A percentile compares a stretch with the other conserved stretches of the same genome.
phyloP scores from a whole-genome alignment of 30 jellyfish, hydroid and myxozoan genomes.

The Sanderia malayensis region DNA sequence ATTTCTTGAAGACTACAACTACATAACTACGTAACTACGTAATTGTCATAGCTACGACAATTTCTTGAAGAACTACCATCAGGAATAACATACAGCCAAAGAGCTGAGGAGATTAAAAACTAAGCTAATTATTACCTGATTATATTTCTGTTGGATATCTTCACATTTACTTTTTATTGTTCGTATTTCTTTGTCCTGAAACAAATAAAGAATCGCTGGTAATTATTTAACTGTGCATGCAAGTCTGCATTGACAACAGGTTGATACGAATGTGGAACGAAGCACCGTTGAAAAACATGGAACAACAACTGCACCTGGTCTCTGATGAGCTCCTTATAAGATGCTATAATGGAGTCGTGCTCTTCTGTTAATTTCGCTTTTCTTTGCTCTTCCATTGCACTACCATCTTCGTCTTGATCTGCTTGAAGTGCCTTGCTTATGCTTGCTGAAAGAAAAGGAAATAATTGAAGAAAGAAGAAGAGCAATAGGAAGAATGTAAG shows the following conservation, averaged over 20 bases:
- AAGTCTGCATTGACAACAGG: no score
- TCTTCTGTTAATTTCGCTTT: conserved; percentile 69
- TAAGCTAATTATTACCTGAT: conserved; percentile 32
- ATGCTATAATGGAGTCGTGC: conserved; percentile 72
- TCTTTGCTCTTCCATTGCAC: conserved; percentile 54
- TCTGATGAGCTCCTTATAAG: conserved; percentile 78
- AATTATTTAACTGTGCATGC: no score
- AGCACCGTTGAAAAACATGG: no score
- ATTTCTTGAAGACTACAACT: no score
- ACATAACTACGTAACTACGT: no score
- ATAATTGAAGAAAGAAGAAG: neutral
- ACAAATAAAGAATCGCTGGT: no score
- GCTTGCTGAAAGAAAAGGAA: conserved; percentile 57
- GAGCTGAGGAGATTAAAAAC: no score
- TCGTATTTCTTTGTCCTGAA: conserved; percentile 44
- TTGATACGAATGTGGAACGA: no score
- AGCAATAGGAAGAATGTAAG: neutral
- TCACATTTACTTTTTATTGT: conserved; percentile 11
- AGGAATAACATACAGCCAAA: no score
- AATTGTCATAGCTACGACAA: no score
- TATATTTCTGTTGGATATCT: conserved; percentile 25
- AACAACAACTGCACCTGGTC: no score
- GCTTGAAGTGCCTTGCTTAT: conserved; percentile 72
- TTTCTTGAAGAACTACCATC: no score
- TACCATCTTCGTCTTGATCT: conserved; percentile 82